Conservation (phyloP, 2,113 vertebrate genomes). For the Forbesichthys papilliferus region DNA sequence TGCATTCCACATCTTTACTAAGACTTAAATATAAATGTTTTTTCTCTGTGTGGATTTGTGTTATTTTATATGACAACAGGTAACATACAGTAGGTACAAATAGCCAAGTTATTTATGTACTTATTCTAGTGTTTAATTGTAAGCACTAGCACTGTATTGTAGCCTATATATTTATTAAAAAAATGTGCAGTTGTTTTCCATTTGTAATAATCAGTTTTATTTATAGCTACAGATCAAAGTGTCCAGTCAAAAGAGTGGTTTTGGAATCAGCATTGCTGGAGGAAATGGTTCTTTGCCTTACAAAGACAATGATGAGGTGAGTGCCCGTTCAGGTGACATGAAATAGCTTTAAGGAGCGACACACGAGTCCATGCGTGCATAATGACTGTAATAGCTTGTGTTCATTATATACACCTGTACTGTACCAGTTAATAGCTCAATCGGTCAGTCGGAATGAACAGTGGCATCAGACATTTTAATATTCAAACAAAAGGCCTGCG, state of each 20-base stretch:
- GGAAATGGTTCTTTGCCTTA: slow-evolving; percentile 84
- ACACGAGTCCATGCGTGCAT: background rate
- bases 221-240: slow-evolving; percentile 82
- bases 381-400: background rate
- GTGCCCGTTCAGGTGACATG: background rate
- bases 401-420: background rate
- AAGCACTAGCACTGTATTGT: background rate
- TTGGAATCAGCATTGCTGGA: slow-evolving; percentile 87
- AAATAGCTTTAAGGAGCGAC: background rate
- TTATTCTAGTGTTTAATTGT: background rate
- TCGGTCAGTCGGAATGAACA: background rate
- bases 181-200: background rate
- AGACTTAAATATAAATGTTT: slow-evolving; percentile 6
- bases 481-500: background rate
- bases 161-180: background rate
- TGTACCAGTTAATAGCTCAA: background rate
- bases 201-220: slow-evolving; percentile 22
- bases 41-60: background rate
- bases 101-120: too few species aligned
- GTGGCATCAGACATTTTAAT: background rate
- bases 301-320: slow-evolving; percentile 83
- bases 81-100: background rate
- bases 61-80: background rate
- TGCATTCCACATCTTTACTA: background rate
- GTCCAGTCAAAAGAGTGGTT: slow-evolving; percentile 79